Evolutionary conservation across 1,140 invertebrate species (phyloP), one percentile per base, ranked within the genome.

Genomic region (Daktulosphaira vitifoliae): DNA sequence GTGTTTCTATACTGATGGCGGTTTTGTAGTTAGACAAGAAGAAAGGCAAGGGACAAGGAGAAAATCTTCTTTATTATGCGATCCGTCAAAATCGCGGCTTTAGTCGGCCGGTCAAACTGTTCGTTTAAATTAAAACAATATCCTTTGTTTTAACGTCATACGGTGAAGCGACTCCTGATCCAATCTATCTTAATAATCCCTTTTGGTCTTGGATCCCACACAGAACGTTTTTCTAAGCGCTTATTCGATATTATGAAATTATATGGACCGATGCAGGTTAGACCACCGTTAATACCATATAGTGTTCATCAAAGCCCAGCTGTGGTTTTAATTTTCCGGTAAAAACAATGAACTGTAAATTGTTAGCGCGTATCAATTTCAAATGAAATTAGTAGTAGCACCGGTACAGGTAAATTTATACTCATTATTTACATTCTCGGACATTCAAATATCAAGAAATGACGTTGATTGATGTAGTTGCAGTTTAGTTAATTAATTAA

Each of bases 181-280:
- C 56, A 62, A 62, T 62, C 56, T 46, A 62, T 62, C 56, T 62
- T 62, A 62, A 62, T 62, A 62, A 62, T 46, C 56, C 56, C 56
- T 16, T 62, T 29, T 33, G 56, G 56, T 62, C 26, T 23, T 23
- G 38, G 42, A 59, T 59, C 18, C 42, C 11, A 4, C 52, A 13
- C 20, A 15, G 18, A 8, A 51, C 13, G 49, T 26, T 51, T 51
- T 51, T 16, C 23, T 16, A 33, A 5, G 11, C 25, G 5, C 39
- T 11, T 11, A 33, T 33, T 33, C 29, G 11, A 33, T 33, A 6
- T 33, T 33, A 33, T 33, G 11, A 33, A 6, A 33, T 11, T 11
- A 11, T 33, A 33, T 44, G 33, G 33, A 7, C 13, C 33, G 33
- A 5, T 13, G 33, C 33, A 7, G 33, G 33, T 37, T 37, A n/a